Base-by-base conservation (phyloP, 2,113 vertebrate genomes). In the Hyaena hyaena region DNA sequence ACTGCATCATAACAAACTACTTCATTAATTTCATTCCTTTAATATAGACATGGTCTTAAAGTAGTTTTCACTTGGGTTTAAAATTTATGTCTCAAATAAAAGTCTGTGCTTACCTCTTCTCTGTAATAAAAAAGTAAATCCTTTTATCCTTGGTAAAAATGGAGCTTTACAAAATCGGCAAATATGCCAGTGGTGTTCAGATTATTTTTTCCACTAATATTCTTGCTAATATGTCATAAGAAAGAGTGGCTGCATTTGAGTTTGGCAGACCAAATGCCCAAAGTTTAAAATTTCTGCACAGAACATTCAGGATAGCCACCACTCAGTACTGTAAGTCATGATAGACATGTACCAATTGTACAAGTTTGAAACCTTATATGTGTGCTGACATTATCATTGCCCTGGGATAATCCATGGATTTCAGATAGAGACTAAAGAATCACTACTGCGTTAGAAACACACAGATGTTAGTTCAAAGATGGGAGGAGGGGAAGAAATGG, bases 51-150 rank as follows among this genome's bases (percentile, higher is more conserved):
- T 55, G 66, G 21, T 28, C 35, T 94, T 48, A 12, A 88, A 93
- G n/a, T 80, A 88, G 66, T 81, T 95, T 88, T 81, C 43, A 86
- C 71, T 48, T 68, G 15, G 14, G 3, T 74, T 94, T 86, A 69
- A 96, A 81, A 71, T 94, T 88, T 68, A 10, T 55, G 68, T n/a
- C 26, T 88, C 35, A 88, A 61, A 55, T 55, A 88, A 82, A 81
- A 94, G 39, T 53, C n/a, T 91, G 10, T 53, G 55, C 55, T 88
- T 97, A 77, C 24, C 69, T 93, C 50, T 8, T 86, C 21, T 73
- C 55, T 94, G 2, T 73, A 39, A 86, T 63, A 28, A 88, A 15
- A 92, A 90, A 55, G 26, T 21, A 80, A 92, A 82, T 53, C 65
- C 7, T 61, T 83, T 92, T 80, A 43, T 96, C 53, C 28, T 65